Percentiles rank a stretch among this genome's conserved stretches.
phyloP scores from a whole-genome alignment of 2,113 vertebrate species.

The Leucosticte australis region DNA sequence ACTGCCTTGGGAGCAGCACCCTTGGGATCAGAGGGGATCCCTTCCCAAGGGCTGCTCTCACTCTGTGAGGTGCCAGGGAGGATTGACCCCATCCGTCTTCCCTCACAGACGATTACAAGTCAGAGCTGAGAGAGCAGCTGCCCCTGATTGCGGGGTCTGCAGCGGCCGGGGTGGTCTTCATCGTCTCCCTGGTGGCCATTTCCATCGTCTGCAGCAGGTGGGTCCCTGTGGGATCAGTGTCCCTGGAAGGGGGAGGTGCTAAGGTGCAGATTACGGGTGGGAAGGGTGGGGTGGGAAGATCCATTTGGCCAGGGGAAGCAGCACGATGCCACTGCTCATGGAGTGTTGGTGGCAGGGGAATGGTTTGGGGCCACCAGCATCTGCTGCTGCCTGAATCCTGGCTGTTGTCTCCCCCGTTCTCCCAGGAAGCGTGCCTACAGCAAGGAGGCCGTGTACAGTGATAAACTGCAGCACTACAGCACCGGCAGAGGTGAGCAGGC shows the following conservation, averaged over 20 bases:
- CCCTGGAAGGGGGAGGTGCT: not conserved
- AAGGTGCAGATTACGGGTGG: rapidly evolving
- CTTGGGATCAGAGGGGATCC: not conserved
- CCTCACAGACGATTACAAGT: slow-evolving; percentile 95
- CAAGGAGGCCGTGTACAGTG: slow-evolving; percentile 97
- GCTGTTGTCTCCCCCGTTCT: not conserved
- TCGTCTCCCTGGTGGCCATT: slow-evolving; percentile 95
- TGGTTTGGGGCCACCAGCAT: rapidly evolving
- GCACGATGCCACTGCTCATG: rapidly evolving
- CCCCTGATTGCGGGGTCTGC: slow-evolving; percentile 95
- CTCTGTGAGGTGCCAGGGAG: rapidly evolving
- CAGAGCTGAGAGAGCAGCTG: slow-evolving; percentile 94
- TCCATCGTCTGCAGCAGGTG: slow-evolving; percentile 99
- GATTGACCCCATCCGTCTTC: not conserved
- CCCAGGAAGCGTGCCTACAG: slow-evolving; percentile 93
- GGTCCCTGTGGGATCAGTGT: not conserved
- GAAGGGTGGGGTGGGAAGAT: not conserved
- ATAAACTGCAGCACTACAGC: slow-evolving; percentile 98
- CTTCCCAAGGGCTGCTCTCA: not conserved
- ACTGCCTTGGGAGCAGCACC: not conserved
- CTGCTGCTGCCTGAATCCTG: not conserved
- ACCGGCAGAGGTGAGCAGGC: slow-evolving; percentile 90
- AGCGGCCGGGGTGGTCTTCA: slow-evolving; percentile 93
- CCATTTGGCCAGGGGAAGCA: rapidly evolving
- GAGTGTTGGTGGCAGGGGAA: not conserved